Evolutionary conservation across 2,797 vertebrate species (phyloP).

Genomic region (Ctenopoma kingsleyae): DNA sequence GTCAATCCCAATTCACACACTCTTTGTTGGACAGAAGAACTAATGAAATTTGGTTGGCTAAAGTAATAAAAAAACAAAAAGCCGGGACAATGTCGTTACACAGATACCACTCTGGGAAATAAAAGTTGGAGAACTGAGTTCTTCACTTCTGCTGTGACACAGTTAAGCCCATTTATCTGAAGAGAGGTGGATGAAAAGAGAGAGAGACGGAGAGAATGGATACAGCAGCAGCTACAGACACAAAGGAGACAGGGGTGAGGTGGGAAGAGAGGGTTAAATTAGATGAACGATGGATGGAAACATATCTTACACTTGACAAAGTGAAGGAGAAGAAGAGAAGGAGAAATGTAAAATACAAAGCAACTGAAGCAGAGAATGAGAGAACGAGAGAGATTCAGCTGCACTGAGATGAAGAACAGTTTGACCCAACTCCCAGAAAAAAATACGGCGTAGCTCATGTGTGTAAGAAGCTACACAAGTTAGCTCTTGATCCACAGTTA

Average conservation of each 20-base stretch:
- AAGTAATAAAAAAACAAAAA: slow-evolving; percentile 14
- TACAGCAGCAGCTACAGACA: not conserved
- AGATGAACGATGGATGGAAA: not conserved
- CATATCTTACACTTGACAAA: not conserved
- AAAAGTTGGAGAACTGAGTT: slow-evolving; percentile 53
- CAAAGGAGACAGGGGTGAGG: not conserved
- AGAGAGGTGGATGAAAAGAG: not conserved
- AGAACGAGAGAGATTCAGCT: too few species aligned
- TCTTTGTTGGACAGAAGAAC: slow-evolving; percentile 32
- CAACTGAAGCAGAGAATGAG: not conserved
- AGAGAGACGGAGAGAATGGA: not conserved
- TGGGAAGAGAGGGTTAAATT: not conserved
- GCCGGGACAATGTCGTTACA: slow-evolving; percentile 22
- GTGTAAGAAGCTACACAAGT: too few species aligned
- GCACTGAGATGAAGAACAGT: too few species aligned
- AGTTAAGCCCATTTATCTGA: not conserved
- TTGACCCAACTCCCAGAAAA: too few species aligned
- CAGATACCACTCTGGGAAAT: slow-evolving; percentile 70
- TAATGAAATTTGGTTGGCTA: slow-evolving; percentile 55
- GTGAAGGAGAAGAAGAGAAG: not conserved
- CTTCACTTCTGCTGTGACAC: slow-evolving; percentile 29
- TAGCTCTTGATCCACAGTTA: too few species aligned
- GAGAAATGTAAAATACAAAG: not conserved
- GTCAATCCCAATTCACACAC: slow-evolving; percentile 62
- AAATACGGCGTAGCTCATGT: too few species aligned